Base-by-base conservation (phyloP, 2,888 invertebrate genomes). In the Dicyrtomina minuta region DNA sequence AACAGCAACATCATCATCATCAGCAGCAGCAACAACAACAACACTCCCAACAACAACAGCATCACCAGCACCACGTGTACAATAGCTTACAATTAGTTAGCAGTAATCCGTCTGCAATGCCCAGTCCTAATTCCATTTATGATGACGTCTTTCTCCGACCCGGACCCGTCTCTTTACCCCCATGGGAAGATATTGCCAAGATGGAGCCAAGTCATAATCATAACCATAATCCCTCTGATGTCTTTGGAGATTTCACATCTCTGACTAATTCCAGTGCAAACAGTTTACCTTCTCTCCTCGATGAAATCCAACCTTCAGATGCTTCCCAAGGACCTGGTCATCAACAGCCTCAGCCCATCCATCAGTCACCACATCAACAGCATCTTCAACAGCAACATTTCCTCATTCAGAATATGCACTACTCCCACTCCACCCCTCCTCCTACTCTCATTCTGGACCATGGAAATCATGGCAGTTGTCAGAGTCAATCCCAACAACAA, bases 151-250 rank as follows among this genome's bases (percentile, higher is more conserved):
- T 91, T 84, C 88, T 92, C 78, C 89, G 92, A 79, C 80, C 80
- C 12, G 75, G 77, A 39, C 91, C 92, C 41, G 73, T 79, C 56
- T 67, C 53, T 13, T 20, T 62, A 15, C 79, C 80, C n/a, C 86
- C 93, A 51, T 93, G 93, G 93, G 93, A 93, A 84, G 93, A 93
- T 84, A 92, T 93, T 81, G 90, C 92, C 81, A 93, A 92, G 83
- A 89, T 93, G 81, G 93, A 93, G 82, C 91, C 92, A 33, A 92
- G 26, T 27, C 41, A n/a, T 8, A 33, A 33, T 33, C 33, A 33
- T 33, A 33, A 33, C n/a, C 66, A 22, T 41, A 51, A 68, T 46
- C 55, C 65, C 17, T 51, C 69, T 12, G 74, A 74, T 17, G 68
- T 72, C 26, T 74, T 74, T 60, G 73, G 70, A 17, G 74, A 74